Conservation (phyloP, 2,888 invertebrate genomes). For the Acronicta alni region DNA sequence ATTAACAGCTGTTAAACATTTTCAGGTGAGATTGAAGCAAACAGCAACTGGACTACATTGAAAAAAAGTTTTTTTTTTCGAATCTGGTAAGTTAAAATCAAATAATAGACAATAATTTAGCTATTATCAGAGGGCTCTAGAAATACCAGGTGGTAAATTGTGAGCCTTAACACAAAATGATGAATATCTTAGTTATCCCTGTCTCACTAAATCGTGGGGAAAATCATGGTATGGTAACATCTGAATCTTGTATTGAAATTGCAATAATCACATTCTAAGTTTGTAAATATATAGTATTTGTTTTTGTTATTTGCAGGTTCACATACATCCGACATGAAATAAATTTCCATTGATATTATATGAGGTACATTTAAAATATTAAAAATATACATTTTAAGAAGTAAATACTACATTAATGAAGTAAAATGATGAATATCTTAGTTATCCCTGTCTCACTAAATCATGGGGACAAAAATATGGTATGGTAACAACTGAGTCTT, state of each 20-base stretch:
- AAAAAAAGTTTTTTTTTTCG: too few relatives aligned
- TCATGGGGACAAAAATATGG: conserved; percentile 71
- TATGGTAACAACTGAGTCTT: conserved; percentile 35
- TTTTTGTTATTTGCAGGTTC: conserved; percentile 5
- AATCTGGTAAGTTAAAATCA: too few relatives aligned
- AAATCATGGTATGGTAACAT: conserved; percentile 76
- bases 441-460: conserved; percentile 78
- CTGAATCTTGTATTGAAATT: conserved; percentile 53
- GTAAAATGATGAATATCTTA: conserved; percentile 67
- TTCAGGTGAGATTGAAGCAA: too few relatives aligned
- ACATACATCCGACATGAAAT: background rate
- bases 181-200: conserved; percentile 80
- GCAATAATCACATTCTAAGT: too few relatives aligned
- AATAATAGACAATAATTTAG: too few relatives aligned
- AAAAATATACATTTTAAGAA: too few relatives aligned
- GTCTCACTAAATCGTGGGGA: conserved; percentile 77
- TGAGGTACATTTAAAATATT: too few relatives aligned
- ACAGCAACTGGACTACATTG: too few relatives aligned
- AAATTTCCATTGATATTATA: too few relatives aligned
- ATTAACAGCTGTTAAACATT: too few relatives aligned
- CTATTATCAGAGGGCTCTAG: background rate
- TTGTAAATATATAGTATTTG: too few relatives aligned
- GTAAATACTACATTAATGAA: too few relatives aligned
- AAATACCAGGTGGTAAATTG: background rate
- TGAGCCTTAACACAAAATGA: conserved; percentile 55